Evolutionary conservation across 2,888 invertebrate species (phyloP), one percentile per base, ranked within the genome.

Genomic region (Apocheima hispidaria): DNA sequence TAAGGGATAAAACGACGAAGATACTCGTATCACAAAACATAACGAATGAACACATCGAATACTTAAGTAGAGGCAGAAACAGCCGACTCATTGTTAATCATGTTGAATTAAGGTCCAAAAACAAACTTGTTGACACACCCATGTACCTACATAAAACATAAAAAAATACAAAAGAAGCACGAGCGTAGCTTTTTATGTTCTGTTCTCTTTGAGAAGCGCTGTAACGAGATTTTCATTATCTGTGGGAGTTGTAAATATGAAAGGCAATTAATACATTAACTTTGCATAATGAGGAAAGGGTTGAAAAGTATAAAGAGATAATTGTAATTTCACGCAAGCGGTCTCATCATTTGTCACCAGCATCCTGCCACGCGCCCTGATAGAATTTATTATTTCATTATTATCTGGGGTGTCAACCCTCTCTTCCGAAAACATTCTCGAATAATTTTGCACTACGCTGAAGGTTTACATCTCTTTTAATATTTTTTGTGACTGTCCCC

Each of bases 291-390:
- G 77, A 86, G 82, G 48, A 65, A 84, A 87, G 86, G 91, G 90
- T 81, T 86, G 74, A 60, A 57, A 57, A 72, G 74, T 65, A 86
- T 85, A 86, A 85, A 87, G 85, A 88, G 83, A 86, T 90, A 90
- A 90, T 90, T 86, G 83, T 88, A 90, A 92, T 92, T 92, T 92
- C 86, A 92, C 90, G 90, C 86, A 77, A 73, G 62, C 69, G 76
- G 72, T 82, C 83, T 82, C 78, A 78, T 87, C 82, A 92, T 92
- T 92, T 92, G 92, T 92, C 92, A 87, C 87, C 92, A 92, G 92
- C 92, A 91, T 92, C 92, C 92, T 87, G 91, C 78, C 88, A 91
- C 92, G 91, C 88, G 90, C 82, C 77, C 79, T 72, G 75, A 61
- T 70, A 74, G 80, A 86, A 90, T 90, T 90, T 90, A 92, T 91